Evolutionary conservation across 2,797 vertebrate genomes (phyloP).

Genomic region (Babyrousa celebensis): DNA sequence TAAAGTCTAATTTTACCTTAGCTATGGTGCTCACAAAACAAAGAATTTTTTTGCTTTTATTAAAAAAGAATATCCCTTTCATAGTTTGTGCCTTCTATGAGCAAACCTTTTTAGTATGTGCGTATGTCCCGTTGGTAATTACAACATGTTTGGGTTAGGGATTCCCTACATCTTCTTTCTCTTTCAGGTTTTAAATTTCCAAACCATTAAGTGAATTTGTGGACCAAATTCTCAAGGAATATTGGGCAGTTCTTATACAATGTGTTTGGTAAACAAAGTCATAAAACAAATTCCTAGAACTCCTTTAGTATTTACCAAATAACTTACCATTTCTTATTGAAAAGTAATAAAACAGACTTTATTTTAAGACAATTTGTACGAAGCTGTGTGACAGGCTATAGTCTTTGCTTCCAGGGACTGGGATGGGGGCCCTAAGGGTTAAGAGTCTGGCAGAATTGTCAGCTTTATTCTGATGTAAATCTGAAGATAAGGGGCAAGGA

Average conservation of each 20-base stretch:
- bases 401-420: constrained; percentile 61
- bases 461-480: constrained; percentile 65
- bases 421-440: neutral
- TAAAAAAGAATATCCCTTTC: constrained; percentile 75
- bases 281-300: constrained; percentile 65
- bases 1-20: constrained; percentile 81
- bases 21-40: constrained; percentile 83
- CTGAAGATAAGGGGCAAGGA: constrained; percentile 34
- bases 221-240: constrained; percentile 89
- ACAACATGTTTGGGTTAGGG: constrained; percentile 55
- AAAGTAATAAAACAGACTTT: constrained; percentile 75
- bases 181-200: constrained; percentile 78
- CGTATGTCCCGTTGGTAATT: constrained; percentile 45
- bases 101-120: constrained; percentile 77
- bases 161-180: constrained; percentile 55
- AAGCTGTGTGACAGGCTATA: constrained; percentile 60
- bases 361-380: constrained; percentile 61
- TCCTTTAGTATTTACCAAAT: constrained; percentile 82
- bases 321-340: constrained; percentile 72
- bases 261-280: constrained; percentile 82
- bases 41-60: constrained; percentile 79
- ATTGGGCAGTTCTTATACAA: constrained; percentile 70
- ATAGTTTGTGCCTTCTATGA: constrained; percentile 80
- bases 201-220: constrained; percentile 80
- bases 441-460: constrained; percentile 68